Conservation (phyloP, 2,888 invertebrate species). For the Leptothorax acervorum region DNA sequence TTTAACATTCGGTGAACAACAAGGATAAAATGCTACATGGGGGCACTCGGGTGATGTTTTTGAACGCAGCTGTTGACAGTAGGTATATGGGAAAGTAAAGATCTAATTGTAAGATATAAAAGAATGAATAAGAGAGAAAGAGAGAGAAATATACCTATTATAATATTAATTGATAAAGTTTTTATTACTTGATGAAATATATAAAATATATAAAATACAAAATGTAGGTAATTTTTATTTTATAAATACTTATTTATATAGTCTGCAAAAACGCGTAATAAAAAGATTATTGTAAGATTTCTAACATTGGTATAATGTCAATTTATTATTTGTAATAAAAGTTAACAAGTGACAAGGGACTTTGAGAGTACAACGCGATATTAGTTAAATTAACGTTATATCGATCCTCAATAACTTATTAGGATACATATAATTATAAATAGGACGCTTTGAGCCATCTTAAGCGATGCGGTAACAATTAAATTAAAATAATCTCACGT, state of each 20-base stretch:
- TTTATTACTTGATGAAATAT: background rate
- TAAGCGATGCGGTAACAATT: too few species aligned
- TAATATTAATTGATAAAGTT: background rate
- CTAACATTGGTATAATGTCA: background rate
- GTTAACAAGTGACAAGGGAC: too few species aligned
- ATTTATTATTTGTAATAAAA: background rate
- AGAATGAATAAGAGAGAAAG: background rate
- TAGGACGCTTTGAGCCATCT: too few species aligned
- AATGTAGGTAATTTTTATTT: background rate
- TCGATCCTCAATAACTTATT: too few species aligned
- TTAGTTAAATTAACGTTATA: too few species aligned
- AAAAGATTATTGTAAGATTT: background rate
- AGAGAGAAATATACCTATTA: background rate
- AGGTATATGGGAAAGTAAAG: background rate
- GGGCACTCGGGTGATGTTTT: too few species aligned
- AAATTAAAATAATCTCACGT: too few species aligned
- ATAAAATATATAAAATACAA: background rate
- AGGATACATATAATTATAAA: too few species aligned
- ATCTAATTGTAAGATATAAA: background rate
- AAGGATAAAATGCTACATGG: too few species aligned
- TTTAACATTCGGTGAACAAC: too few species aligned
- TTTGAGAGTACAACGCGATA: too few species aligned
- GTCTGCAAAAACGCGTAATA: background rate
- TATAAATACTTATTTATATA: constrained; percentile 2
- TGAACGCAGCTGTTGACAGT: too few species aligned